These are phyloP conservation scores for Coturnix japonica DNA, from an alignment of 2,113 vertebrate species.

Conservation along the genomic window DNA sequence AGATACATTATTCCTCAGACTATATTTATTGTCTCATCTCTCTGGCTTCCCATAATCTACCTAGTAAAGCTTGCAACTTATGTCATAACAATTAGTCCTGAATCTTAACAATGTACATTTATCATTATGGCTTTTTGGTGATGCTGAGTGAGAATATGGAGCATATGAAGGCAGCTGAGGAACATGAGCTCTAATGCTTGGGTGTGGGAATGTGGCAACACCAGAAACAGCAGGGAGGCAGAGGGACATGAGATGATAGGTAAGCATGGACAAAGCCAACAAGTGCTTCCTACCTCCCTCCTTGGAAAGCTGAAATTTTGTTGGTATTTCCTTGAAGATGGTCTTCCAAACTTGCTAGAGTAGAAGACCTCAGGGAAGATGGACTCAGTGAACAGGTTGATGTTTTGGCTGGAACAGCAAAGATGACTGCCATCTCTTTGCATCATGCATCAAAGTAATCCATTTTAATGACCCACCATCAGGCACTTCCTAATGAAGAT, in stretches of 20 bases:
- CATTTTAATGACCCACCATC: neutral
- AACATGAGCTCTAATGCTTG: neutral
- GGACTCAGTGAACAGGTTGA: neutral
- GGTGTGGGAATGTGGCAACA: neutral
- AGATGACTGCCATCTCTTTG: neutral
- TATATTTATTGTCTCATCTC: neutral
- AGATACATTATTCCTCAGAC: neutral
- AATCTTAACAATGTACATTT: neutral
- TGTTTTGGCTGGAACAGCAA: neutral
- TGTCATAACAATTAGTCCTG: neutral
- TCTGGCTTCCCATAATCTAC: neutral
- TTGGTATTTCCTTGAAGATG: neutral
- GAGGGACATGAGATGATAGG: neutral
- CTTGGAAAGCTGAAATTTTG: neutral
- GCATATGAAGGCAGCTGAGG: neutral
- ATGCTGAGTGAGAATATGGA: neutral
- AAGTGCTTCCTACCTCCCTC: rapidly evolving
- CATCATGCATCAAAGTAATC: neutral
- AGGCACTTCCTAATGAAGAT: neutral
- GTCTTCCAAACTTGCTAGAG: neutral
- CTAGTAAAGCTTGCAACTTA: neutral
- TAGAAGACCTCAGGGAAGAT: neutral
- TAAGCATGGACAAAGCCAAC: neutral
- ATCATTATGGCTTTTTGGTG: neutral
- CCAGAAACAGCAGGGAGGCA: neutral